Conservation (phyloP, 2,797 vertebrate genomes). For the Danio choprae region DNA sequence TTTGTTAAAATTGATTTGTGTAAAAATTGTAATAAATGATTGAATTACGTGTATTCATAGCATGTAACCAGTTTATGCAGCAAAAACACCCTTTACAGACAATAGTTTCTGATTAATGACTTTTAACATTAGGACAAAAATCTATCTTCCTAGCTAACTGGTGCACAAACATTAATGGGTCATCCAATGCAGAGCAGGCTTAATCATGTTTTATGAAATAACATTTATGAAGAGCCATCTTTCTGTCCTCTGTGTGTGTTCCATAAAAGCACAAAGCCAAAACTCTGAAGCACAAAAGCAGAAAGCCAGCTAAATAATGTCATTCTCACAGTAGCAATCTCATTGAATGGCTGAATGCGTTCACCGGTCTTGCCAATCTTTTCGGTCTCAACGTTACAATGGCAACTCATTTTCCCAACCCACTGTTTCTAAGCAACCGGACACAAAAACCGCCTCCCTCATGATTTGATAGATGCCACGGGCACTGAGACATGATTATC, state of each 20-base stretch:
- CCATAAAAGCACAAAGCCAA: conserved; percentile 12
- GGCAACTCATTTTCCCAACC: conserved; percentile 42
- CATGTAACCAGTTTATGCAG: neutral
- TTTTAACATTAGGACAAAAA: neutral
- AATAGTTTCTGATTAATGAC: neutral
- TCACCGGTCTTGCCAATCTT: conserved; percentile 44
- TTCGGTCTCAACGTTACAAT: conserved; percentile 49
- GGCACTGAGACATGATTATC: conserved; percentile 54
- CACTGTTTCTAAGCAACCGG: conserved; percentile 61
- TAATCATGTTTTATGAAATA: neutral
- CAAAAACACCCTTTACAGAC: neutral
- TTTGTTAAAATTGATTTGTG: too few species aligned
- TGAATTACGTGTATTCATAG: neutral
- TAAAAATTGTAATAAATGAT: too few species aligned
- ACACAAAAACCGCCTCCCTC: conserved; percentile 50
- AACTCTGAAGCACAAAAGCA: conserved; percentile 26
- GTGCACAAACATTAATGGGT: neutral
- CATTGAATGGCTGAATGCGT: conserved; percentile 42
- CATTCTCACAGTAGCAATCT: conserved; percentile 36
- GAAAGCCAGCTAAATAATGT: conserved; percentile 38
- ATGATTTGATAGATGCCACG: conserved; percentile 53
- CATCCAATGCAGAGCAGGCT: neutral
- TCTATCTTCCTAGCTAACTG: neutral
- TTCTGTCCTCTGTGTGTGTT: conserved; percentile 6
- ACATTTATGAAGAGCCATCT: neutral